These are phyloP conservation scores for Achroia grisella DNA, from an alignment of 1,140 invertebrate species.

Conservation along the genomic window DNA sequence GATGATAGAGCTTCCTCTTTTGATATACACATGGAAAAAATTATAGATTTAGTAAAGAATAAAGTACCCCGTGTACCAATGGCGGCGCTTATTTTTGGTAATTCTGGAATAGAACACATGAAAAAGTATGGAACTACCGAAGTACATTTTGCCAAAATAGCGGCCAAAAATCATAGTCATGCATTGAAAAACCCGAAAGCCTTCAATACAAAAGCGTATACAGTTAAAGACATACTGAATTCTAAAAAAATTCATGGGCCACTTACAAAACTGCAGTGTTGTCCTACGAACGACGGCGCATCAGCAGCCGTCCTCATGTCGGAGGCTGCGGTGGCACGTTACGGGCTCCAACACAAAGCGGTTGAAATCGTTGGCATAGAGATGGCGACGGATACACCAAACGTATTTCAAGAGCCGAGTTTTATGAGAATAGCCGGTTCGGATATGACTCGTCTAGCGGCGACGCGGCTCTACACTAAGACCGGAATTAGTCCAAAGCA, in stretches of 20 bases:
- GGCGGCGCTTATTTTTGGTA: slow-evolving; percentile 94
- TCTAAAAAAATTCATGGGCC: slow-evolving; percentile 88
- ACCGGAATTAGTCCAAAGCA: slow-evolving; percentile 81
- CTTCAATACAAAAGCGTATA: slow-evolving; percentile 91
- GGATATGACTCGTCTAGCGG: slow-evolving; percentile 92
- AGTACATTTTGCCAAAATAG: slow-evolving; percentile 96
- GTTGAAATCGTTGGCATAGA: slow-evolving; percentile 95
- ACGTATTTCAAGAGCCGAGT: slow-evolving; percentile 87
- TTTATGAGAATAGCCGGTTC: slow-evolving; percentile 92
- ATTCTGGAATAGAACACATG: slow-evolving; percentile 96
- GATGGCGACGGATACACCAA: slow-evolving; percentile 91
- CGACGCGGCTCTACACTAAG: slow-evolving; percentile 83
- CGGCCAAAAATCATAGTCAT: slow-evolving; percentile 96
- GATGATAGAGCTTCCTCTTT: slow-evolving; percentile 91
- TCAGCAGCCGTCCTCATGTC: slow-evolving; percentile 91
- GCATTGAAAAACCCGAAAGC: slow-evolving; percentile 95
- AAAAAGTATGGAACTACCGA: slow-evolving; percentile 92
- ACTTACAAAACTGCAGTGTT: slow-evolving; percentile 94
- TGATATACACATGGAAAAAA: slow-evolving; percentile 89
- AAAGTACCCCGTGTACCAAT: slow-evolving; percentile 79
- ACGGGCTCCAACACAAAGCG: slow-evolving; percentile 85
- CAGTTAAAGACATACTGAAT: slow-evolving; percentile 87
- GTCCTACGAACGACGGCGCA: slow-evolving; percentile 95
- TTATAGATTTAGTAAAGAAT: slow-evolving; percentile 86
- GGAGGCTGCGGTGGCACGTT: slow-evolving; percentile 87